A percentile compares a stretch with the other conserved stretches of the same genome.
These are phyloP conservation scores for Lasioglossum malachurum DNA, from an alignment of 2,888 invertebrate species.

Conservation along the genomic window DNA sequence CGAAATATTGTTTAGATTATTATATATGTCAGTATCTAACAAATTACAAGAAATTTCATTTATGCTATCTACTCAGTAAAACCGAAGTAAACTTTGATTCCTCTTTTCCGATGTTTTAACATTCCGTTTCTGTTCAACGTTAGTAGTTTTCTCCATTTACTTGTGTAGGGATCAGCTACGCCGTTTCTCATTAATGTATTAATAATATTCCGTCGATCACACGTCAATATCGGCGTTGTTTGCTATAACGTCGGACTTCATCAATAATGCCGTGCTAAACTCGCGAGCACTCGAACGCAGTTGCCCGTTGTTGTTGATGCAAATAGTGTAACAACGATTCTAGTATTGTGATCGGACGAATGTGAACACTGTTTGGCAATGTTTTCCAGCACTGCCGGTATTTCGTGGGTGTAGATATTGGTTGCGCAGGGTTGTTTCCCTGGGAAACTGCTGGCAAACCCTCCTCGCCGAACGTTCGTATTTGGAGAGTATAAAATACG, in stretches of 20 bases:
- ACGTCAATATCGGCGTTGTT: not conserved
- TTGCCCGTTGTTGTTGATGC: not conserved
- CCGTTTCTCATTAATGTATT: not conserved
- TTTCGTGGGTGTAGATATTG: not conserved
- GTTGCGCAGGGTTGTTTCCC: not conserved
- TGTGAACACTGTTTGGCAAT: not conserved
- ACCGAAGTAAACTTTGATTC: too few relatives aligned
- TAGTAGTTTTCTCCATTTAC: not conserved
- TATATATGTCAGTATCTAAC: too few relatives aligned
- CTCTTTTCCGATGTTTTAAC: not conserved
- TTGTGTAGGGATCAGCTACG: not conserved
- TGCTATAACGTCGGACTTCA: not conserved
- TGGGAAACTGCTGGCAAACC: not conserved
- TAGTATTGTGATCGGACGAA: not conserved
- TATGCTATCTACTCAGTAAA: too few relatives aligned
- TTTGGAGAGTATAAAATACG: not conserved
- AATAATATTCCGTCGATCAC: not conserved
- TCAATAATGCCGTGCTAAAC: not conserved
- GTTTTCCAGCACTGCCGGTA: not conserved
- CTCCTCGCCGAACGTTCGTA: not conserved
- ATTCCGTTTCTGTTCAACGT: not conserved
- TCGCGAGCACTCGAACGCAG: not conserved
- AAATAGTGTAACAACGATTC: slow-evolving; percentile 8
- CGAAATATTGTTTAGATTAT: too few relatives aligned
- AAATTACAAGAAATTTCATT: too few relatives aligned